A percentile compares a stretch with the other conserved stretches of the same genome.
Conservation (phyloP, 2,797 vertebrate genomes). For the Fistularia commersonii region DNA sequence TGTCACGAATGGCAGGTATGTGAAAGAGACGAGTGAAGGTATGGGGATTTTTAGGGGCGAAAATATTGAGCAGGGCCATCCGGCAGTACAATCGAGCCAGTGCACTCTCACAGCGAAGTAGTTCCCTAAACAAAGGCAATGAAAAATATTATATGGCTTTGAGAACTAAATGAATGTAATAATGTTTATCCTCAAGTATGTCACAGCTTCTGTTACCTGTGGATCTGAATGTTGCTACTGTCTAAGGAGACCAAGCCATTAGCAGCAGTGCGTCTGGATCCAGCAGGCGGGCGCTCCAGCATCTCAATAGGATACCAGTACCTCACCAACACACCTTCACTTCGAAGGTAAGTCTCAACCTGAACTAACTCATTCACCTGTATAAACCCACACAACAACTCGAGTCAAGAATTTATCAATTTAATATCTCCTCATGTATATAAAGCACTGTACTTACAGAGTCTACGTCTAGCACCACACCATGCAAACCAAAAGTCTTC, state of each 20-base stretch:
- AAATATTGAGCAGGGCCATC: slow-evolving; percentile 96
- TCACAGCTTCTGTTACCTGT: slow-evolving; percentile 77
- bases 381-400: slow-evolving; percentile 29
- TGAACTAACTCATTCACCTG: slow-evolving; percentile 95
- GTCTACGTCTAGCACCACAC: slow-evolving; percentile 95
- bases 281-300: slow-evolving; percentile 91
- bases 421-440: not conserved
- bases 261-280: slow-evolving; percentile 93
- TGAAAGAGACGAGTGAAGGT: slow-evolving; percentile 95
- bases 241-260: slow-evolving; percentile 93
- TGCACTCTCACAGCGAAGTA: slow-evolving; percentile 90
- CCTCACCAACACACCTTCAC: slow-evolving; percentile 94
- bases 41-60: slow-evolving; percentile 93
- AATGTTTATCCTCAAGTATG: not conserved
- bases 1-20: slow-evolving; percentile 93
- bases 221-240: slow-evolving; percentile 97
- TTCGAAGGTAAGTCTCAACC: slow-evolving; percentile 94
- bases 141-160: not conserved
- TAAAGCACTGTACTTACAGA: slow-evolving; percentile 76
- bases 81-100: slow-evolving; percentile 93
- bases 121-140: slow-evolving; percentile 77
- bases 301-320: slow-evolving; percentile 99
- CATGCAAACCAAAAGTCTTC: slow-evolving; percentile 95
- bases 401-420: not conserved
- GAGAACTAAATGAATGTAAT: not conserved